Base-by-base conservation (phyloP, 2,113 vertebrate species). In the Sitta europaea region DNA sequence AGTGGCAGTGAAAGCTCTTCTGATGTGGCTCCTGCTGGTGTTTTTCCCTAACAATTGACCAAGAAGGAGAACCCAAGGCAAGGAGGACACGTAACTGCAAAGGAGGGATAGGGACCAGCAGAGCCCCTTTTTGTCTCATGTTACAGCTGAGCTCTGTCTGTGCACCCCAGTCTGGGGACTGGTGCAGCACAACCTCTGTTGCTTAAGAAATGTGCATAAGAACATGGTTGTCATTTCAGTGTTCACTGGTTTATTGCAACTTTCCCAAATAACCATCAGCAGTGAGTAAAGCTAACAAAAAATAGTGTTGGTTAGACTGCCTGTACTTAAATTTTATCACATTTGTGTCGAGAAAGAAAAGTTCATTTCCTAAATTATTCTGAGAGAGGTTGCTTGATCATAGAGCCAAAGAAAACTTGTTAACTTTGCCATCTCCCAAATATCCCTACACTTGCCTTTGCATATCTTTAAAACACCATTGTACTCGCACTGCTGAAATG, bases 21-120 rank as follows among this genome's bases (percentile, higher is more conserved):
- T 28, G 15, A 11, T 31, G 48, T 70, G 14, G 11, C 18, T 73
- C 5, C n/a, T 42, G 35, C 23, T 67, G 31, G 11, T 75, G 21
- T 22, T 58, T 43, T 58, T 12, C 36, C 17, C 10, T 22, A 50
- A 25, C 21, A 31, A 15, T 68, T 42, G 31, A 54, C 6, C 9
- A 14, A 62, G 45, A 45, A 42, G 7, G 7, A 48, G 8, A 75
- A 36, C 17, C 10, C 12, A 25, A 71, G 62, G 13, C 38, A 27
- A 50, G 11, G 10, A 58, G 11, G 11, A 43, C 0, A 1, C 0
- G 0, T 13, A 36, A 35, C n/a, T 40, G 47, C 22, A 28, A 54
- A 45, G 14, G 12, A 76, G 12, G 9, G 9, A 14, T 67, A 5
- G 15, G 11, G 12, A 0, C 1, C 7, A 17, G 13, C 28, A 31